Percentiles rank a stretch among this genome's conserved stretches.
Evolutionary conservation across 2,888 invertebrate genomes (phyloP).

Genomic region (Steromphala cineraria): DNA sequence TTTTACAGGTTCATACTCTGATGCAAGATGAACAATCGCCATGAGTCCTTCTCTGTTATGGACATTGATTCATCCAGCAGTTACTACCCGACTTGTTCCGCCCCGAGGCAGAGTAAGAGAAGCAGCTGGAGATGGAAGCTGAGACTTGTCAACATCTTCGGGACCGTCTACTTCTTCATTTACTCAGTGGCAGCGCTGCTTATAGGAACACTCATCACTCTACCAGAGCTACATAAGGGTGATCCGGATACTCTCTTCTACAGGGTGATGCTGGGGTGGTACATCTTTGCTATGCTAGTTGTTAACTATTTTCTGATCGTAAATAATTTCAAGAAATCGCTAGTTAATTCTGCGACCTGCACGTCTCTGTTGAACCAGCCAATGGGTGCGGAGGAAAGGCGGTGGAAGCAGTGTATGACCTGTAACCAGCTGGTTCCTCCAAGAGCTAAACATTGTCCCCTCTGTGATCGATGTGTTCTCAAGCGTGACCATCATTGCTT

Average conservation of each 20-base stretch:
- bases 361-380: neutral
- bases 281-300: constrained; percentile 47
- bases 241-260: constrained; percentile 30
- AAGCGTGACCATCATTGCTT: constrained; percentile 77
- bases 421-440: constrained; percentile 62
- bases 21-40: neutral
- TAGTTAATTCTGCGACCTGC: constrained; percentile 11
- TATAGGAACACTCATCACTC: constrained; percentile 43
- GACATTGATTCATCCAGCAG: neutral
- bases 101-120: neutral
- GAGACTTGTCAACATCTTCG: constrained; percentile 43
- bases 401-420: constrained; percentile 51
- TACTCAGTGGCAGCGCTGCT: constrained; percentile 42
- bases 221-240: constrained; percentile 45
- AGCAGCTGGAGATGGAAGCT: constrained; percentile 27
- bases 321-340: constrained; percentile 41
- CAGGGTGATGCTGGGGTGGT: constrained; percentile 41
- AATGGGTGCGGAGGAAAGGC: neutral
- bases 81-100: neutral
- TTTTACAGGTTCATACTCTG: too few relatives aligned
- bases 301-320: constrained; percentile 56
- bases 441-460: constrained; percentile 74
- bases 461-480: constrained; percentile 74
- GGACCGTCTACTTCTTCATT: constrained; percentile 47
- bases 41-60: neutral